Evolutionary conservation across 35 echinoderm and acorn worm genomes (phyloP), one percentile per base, ranked within the genome.

Genomic region (Acanthaster planci): DNA sequence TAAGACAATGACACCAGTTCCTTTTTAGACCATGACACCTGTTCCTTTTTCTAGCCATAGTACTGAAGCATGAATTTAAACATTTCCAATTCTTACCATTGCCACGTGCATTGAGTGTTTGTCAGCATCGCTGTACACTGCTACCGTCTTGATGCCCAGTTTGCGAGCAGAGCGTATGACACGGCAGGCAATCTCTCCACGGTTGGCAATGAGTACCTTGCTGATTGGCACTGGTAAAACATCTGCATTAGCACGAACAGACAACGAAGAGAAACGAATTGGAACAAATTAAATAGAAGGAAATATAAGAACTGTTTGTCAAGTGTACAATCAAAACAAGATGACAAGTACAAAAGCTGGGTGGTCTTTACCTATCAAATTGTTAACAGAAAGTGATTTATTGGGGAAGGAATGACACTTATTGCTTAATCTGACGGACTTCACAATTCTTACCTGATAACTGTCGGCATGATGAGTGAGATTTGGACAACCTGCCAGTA

Each of bases 41-140:
- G n/a, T n/a, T n/a, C n/a, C n/a, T n/a, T n/a, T n/a, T n/a, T n/a
- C n/a, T n/a, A 15, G 22, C 55, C 22, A 57, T 57, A 22, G 14
- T 22, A 57, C 55, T 57, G 55, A 57, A 22, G 55, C 14, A 15
- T 57, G 22, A 57, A 57, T 22, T 57, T 14, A 57, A 57, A 57
- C 22, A 57, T 57, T n/a, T 47, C 42, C 42, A 12, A 47, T 12
- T 35, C 85, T 90, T 76, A 99, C 96, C 89, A 93, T 99, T 19
- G 91, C 92, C 54, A 94, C 92, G 88, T 99, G 96, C 88, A 99
- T 91, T 2, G 96, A 88, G 52, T 99, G 58, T 37, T 77, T 87
- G 78, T 99, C 96, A 31, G 96, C 96, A 91, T 99, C 96, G 55
- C 92, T 94, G 83, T 99, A 99, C 21, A 99, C 96, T 9, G 96